Evolutionary conservation across 2,113 vertebrate genomes (phyloP).

Genomic region (Oxygymnocypris stewartii): DNA sequence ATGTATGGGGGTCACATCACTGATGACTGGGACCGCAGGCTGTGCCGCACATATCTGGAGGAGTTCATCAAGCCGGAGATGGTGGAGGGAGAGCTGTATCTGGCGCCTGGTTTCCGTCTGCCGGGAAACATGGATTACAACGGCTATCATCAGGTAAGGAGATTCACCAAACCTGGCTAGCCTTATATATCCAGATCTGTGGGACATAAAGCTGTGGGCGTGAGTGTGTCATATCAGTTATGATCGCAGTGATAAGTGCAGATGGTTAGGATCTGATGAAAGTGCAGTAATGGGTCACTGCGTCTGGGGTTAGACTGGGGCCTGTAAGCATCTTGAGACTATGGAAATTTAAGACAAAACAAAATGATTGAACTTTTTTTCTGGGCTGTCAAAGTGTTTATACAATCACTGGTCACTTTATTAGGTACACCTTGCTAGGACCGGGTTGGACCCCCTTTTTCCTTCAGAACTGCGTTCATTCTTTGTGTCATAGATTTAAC

Average conservation of each 20-base stretch:
- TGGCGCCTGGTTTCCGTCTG: constrained; percentile 87
- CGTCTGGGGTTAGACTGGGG: not conserved
- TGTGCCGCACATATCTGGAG: constrained; percentile 90
- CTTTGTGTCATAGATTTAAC: too few relatives aligned
- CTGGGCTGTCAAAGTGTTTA: too few relatives aligned
- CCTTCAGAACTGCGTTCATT: too few relatives aligned
- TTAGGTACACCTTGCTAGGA: too few relatives aligned
- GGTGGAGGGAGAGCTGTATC: constrained; percentile 85
- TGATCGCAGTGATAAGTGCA: not conserved
- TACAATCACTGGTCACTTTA: too few relatives aligned
- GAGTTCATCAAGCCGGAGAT: constrained; percentile 92
- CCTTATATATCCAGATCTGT: not conserved
- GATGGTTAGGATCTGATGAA: not conserved
- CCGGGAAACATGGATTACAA: constrained; percentile 89
- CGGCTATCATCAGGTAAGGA: constrained; percentile 86
- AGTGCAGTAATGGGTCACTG: not conserved
- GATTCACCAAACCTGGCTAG: not conserved
- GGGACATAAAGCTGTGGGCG: not conserved
- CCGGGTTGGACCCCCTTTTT: too few relatives aligned
- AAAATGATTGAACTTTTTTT: too few relatives aligned
- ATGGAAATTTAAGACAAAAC: not conserved
- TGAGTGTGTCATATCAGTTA: not conserved
- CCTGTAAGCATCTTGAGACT: not conserved
- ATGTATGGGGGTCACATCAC: constrained; percentile 98
- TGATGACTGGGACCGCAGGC: constrained; percentile 92